Evolutionary conservation across 92 coral and sea anemone genomes (phyloP), one percentile per base, ranked within the genome.

Genomic region (Zoanthus sociatus): DNA sequence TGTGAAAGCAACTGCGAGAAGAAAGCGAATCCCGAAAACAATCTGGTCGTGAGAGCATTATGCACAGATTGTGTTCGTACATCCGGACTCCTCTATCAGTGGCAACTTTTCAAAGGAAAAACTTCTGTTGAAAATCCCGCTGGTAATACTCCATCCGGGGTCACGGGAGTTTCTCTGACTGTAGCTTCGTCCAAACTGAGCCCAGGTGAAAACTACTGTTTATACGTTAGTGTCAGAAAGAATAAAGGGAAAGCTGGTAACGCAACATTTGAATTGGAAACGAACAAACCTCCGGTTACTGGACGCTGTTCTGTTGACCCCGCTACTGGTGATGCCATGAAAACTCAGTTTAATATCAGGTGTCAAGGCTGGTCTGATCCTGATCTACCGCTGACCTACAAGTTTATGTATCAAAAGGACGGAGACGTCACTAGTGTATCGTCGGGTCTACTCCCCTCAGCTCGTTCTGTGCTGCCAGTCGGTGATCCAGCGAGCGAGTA

Each of bases 11-110:
- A 81, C 21, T 81, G 85, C 73, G 61, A 21, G 20, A 81, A 81
- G 12, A 81, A 81, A 66, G 3, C 46, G 26, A 81, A 64, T 33
- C 85, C 85, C 2, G 51, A 70, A 64, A 68, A 64, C 73, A 64
- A 46, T 10, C 37, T 64, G 18, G 42, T 81, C 14, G 44, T 81
- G 44, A 81, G 46, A 21, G 85, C 73, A n/a, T 75, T 81, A 12
- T 81, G 85, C 58, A 81, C 85, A 81, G 73, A 81, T 81, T 81
- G 85, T 45, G 37, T 81, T 11, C 85, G 85, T 18, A 10, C 58
- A 50, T 81, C 85, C 0, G 85, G 85, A 6, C 85, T 81, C 45
- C 60, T 21, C 6, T 81, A 81, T 81, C 10, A 20, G 70, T 81
- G 85, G 85, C 18, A 44, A 15, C 21, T 81, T 56, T 81, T 81